phyloP scores from a whole-genome alignment of 2,888 invertebrate genomes.

The Iselma pallidipennis region DNA sequence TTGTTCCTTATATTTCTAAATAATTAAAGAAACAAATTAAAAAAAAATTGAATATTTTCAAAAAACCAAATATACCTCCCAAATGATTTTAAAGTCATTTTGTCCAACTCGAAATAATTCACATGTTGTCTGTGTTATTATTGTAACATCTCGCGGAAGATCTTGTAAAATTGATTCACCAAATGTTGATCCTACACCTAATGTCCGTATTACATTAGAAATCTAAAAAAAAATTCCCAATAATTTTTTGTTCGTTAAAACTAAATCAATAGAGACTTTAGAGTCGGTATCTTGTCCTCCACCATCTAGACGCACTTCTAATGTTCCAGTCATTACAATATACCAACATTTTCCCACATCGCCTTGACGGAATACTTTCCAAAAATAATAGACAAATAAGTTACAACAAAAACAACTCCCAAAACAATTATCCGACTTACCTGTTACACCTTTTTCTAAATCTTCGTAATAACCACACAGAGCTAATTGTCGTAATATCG shows the following conservation, averaged over 20 bases:
- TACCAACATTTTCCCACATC: slow-evolving; percentile 81
- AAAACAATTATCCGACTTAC: slow-evolving; percentile 58
- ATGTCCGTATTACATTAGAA: slow-evolving; percentile 67
- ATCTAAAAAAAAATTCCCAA: slow-evolving; percentile 58
- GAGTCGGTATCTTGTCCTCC: slow-evolving; percentile 55
- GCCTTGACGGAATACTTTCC: slow-evolving; percentile 74
- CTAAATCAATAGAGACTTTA: slow-evolving; percentile 56
- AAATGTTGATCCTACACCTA: slow-evolving; percentile 76
- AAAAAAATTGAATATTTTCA: too few relatives aligned
- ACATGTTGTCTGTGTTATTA: slow-evolving; percentile 73
- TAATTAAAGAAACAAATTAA: neutral
- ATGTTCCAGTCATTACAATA: slow-evolving; percentile 71
- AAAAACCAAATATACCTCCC: slow-evolving; percentile 70
- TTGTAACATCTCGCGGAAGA: slow-evolving; percentile 71
- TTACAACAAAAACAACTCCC: neutral
- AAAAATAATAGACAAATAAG: neutral
- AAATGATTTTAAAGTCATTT: slow-evolving; percentile 74
- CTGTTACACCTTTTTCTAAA: slow-evolving; percentile 74
- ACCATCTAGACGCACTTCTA: slow-evolving; percentile 65
- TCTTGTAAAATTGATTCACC: slow-evolving; percentile 77
- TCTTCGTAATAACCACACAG: slow-evolving; percentile 78
- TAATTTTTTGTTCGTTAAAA: neutral
- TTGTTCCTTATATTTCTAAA: neutral
- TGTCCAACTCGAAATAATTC: slow-evolving; percentile 76
- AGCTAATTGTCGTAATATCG: slow-evolving; percentile 73